Base-by-base conservation (phyloP, 1,140 invertebrate species). In the Dryas iulia region DNA sequence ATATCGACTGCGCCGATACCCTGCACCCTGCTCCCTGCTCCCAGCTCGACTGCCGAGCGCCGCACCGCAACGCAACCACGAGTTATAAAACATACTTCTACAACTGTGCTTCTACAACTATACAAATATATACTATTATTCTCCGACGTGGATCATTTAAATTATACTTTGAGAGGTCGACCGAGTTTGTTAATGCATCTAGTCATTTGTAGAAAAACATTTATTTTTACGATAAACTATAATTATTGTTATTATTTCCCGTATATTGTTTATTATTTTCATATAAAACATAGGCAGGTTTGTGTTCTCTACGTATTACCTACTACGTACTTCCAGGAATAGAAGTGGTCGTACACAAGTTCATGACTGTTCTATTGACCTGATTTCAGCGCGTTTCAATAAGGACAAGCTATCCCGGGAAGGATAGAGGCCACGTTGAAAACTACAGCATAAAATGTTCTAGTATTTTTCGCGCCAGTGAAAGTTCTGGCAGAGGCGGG, bases 1-100 rank as follows among this genome's bases (percentile, higher is more conserved):
- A 71, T 76, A 76, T 73, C 63, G 72, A 66, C 64, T 59, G 39
- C 58, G 52, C 52, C 58, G 67, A 58, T 66, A 69, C 61, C 58
- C 61, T 70, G 39, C 39, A 47, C 39, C 39, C 39, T 39, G 35
- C 35, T 28, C 26, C 26, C 26, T 28, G 26, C 26, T 18, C 14
- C 35, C 35, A 7, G 39, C 39, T 14, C 35, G 35, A 21, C 33
- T 35, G 33, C 33, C 28, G 56, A 57, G 35, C 21, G 21, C 25
- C 58, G 47, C 59, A 28, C 54, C 28, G 33, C n/a, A 70, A 33
- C 56, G 31, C n/a, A 30, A 54, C 25, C n/a, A n/a, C n/a, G n/a
- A n/a, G n/a, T 26, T 30, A 3, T 60, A 21, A 35, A 47, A 64
- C 52, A 21, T 18, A 1, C 39, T 47, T 47, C 39, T 59, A 30